Base-by-base conservation (phyloP, 2,888 invertebrate genomes). In the Drosophila meridiana region DNA sequence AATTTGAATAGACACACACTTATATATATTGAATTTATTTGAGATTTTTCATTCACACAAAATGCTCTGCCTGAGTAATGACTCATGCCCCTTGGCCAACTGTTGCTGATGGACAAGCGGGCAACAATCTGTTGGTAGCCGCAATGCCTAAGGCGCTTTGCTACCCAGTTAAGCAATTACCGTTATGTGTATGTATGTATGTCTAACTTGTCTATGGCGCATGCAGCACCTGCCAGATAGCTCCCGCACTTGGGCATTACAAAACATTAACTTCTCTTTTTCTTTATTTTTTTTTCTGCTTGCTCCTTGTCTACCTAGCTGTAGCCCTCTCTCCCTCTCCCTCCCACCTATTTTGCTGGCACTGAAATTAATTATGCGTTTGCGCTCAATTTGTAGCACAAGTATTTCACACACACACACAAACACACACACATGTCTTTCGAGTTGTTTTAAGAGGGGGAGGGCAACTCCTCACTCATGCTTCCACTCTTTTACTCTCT, bases 301-400 rank as follows among this genome's bases (percentile, higher is more conserved):
- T 32, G 58, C 36, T 59, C 57, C 55, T 26, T 9, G 4, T n/a
- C 48, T 32, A 28, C 14, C 48, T 48, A 11, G 4, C 14, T 20
- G 3, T 5, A 30, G 0, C 50, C 5, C n/a, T 50, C n/a, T 8
- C 48, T 11, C 1, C 26, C 26, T 45, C 50, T 7, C 30, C 50
- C 30, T 43, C 58, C 43, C n/a, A 26, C 38, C 55, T 45, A 13
- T 64, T 65, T 52, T 65, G 59, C 78, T 69, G 83, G 64, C 73
- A 68, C 65, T 76, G 82, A 84, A 90, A 87, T 90, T 90, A 88
- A 90, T 91, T 91, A 91, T 89, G 90, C 86, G 91, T 90, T 89
- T 88, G 90, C 83, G 83, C 90, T 80, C 87, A 90, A 91, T 90
- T 90, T 91, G 90, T 88, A 90, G 86, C 74, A 69, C 72, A 87